Percentiles rank a stretch among this genome's conserved stretches.
These are phyloP conservation scores for Melanotaenia maccullochi DNA, from an alignment of 2,797 vertebrate species.

Conservation along the genomic window DNA sequence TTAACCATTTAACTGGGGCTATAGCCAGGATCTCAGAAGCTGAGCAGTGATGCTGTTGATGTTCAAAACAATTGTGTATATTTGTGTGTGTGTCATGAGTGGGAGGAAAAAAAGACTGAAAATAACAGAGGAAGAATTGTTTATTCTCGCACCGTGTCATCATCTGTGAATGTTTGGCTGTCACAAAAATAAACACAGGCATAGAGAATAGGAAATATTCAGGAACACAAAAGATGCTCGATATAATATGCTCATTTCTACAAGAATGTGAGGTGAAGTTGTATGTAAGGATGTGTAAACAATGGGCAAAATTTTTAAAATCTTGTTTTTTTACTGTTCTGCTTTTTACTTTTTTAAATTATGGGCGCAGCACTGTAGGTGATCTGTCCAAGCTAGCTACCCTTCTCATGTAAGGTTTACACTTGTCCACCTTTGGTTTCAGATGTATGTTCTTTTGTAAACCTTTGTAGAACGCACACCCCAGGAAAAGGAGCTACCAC, in stretches of 20 bases:
- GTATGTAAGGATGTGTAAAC: background rate
- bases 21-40: slow-evolving; percentile 1
- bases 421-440: background rate
- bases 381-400: background rate
- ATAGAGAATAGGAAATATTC: slow-evolving; percentile 1
- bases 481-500: no score
- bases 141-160: slow-evolving; percentile 64
- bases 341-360: background rate
- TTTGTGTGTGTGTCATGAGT: slow-evolving; percentile 26
- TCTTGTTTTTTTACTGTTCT: background rate
- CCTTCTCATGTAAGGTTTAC: no score
- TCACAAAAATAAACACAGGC: slow-evolving; percentile 25
- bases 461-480: no score
- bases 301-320: background rate
- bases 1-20: background rate
- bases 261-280: background rate
- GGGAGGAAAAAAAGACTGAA: slow-evolving; percentile 34
- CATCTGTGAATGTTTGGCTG: slow-evolving; percentile 54
- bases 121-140: slow-evolving; percentile 52
- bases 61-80: slow-evolving; percentile 2
- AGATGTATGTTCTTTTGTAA: background rate
- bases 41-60: slow-evolving; percentile 2
- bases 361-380: background rate
- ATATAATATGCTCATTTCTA: background rate
- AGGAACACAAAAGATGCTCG: background rate